Evolutionary conservation across 2,113 vertebrate species (phyloP).

Genomic region (Struthidea cinerea): DNA sequence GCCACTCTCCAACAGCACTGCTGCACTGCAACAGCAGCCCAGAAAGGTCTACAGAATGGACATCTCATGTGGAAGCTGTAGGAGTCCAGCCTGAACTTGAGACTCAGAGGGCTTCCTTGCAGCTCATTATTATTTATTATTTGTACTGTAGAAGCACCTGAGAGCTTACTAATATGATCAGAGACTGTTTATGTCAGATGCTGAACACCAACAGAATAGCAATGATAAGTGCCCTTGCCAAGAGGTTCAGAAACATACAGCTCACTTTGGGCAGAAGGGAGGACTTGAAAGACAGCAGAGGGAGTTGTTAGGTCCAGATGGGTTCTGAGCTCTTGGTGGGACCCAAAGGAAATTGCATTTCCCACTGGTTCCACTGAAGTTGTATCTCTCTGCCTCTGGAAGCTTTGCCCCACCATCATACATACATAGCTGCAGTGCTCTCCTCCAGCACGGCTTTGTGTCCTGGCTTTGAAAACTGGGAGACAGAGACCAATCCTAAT

Average conservation of each 20-base stretch:
- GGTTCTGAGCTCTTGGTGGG: background rate
- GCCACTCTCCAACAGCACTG: background rate
- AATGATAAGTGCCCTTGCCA: constrained; percentile 27
- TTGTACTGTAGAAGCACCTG: background rate
- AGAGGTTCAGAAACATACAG: background rate
- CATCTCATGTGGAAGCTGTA: rapidly evolving
- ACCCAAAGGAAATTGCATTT: background rate
- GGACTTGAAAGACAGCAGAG: background rate
- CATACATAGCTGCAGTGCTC: background rate
- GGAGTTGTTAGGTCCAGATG: background rate
- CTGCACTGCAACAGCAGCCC: background rate
- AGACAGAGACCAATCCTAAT: background rate
- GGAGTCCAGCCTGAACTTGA: background rate
- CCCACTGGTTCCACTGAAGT: background rate
- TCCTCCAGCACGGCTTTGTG: background rate
- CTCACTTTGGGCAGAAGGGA: background rate
- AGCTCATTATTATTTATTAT: constrained; percentile 58
- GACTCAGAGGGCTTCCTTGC: background rate
- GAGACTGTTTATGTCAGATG: constrained; percentile 16
- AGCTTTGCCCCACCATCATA: background rate
- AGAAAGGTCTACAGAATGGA: background rate
- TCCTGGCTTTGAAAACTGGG: background rate
- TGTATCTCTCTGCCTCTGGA: background rate
- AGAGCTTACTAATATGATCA: constrained; percentile 36
- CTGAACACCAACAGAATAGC: constrained; percentile 20